Conservation (phyloP, 1,140 invertebrate genomes). For the Adelges cooleyi region DNA sequence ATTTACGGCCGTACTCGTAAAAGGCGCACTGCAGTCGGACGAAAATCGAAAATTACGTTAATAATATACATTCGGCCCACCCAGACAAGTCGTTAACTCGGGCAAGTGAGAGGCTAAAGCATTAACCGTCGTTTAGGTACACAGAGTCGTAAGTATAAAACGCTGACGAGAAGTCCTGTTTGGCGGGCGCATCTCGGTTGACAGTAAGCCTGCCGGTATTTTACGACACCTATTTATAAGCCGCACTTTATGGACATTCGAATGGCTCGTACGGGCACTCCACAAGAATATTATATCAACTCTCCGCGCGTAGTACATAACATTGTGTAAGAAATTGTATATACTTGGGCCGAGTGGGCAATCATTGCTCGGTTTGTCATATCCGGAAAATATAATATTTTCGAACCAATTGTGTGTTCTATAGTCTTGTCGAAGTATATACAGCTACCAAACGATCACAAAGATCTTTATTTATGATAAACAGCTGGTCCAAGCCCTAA, state of each 20-base stretch:
- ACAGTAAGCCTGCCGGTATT: conserved; percentile 9
- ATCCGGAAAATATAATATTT: no score
- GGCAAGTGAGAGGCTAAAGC: neutral
- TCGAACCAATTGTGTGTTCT: no score
- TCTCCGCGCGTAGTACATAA: no score
- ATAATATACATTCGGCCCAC: neutral
- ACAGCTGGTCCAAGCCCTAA: no score
- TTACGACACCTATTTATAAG: conserved; percentile 5
- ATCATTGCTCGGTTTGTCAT: no score
- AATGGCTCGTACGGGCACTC: no score
- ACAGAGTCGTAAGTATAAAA: neutral
- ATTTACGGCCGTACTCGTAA: neutral
- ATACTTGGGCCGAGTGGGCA: no score
- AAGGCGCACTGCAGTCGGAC: neutral
- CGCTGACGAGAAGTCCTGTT: neutral
- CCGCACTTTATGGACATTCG: neutral
- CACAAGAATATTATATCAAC: no score
- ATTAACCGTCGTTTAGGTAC: conserved; percentile 13
- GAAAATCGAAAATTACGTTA: conserved; percentile 1
- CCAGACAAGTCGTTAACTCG: neutral
- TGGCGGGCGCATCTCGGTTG: neutral
- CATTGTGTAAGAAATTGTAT: no score
- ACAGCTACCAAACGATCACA: no score
- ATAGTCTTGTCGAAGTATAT: no score
- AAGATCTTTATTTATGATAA: no score